These are phyloP conservation scores for Charaxes varanes DNA, from an alignment of 1,140 invertebrate species.

Conservation along the genomic window DNA sequence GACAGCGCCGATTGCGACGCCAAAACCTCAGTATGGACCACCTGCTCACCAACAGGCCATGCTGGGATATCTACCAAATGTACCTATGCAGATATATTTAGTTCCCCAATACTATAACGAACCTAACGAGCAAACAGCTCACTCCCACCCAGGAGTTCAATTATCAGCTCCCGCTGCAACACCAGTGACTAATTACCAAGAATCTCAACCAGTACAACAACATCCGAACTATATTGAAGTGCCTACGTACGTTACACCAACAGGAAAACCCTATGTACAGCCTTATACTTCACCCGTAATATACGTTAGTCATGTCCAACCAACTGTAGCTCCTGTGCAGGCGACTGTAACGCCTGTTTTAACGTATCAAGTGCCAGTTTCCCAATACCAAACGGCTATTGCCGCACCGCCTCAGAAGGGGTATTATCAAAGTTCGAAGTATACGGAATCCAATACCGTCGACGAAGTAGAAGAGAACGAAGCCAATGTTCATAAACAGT, in stretches of 20 bases:
- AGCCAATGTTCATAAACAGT: slow-evolving; percentile 35
- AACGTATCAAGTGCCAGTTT: slow-evolving; percentile 44
- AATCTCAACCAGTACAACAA: slow-evolving; percentile 31
- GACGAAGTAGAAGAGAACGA: slow-evolving; percentile 40
- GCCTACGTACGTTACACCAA: slow-evolving; percentile 38
- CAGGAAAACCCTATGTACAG: slow-evolving; percentile 39
- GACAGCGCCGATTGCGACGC: slow-evolving; percentile 14
- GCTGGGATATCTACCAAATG: slow-evolving; percentile 55
- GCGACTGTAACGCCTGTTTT: slow-evolving; percentile 39
- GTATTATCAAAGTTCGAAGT: slow-evolving; percentile 41
- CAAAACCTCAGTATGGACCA: slow-evolving; percentile 39
- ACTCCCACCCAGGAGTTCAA: slow-evolving; percentile 26
- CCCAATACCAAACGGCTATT: slow-evolving; percentile 42
- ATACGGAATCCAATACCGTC: slow-evolving; percentile 35
- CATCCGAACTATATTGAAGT: slow-evolving; percentile 48
- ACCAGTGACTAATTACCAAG: slow-evolving; percentile 28
- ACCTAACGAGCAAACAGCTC: slow-evolving; percentile 25
- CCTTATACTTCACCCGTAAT: slow-evolving; percentile 37
- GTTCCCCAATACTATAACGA: slow-evolving; percentile 60
- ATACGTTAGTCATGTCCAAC: slow-evolving; percentile 42
- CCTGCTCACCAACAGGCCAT: slow-evolving; percentile 38
- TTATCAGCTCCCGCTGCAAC: slow-evolving; percentile 23
- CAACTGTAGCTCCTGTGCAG: slow-evolving; percentile 35
- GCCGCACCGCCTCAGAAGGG: slow-evolving; percentile 32
- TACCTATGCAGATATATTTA: slow-evolving; percentile 64